Base-by-base conservation (phyloP, 2,797 vertebrate genomes). In the Salarias fasciatus region DNA sequence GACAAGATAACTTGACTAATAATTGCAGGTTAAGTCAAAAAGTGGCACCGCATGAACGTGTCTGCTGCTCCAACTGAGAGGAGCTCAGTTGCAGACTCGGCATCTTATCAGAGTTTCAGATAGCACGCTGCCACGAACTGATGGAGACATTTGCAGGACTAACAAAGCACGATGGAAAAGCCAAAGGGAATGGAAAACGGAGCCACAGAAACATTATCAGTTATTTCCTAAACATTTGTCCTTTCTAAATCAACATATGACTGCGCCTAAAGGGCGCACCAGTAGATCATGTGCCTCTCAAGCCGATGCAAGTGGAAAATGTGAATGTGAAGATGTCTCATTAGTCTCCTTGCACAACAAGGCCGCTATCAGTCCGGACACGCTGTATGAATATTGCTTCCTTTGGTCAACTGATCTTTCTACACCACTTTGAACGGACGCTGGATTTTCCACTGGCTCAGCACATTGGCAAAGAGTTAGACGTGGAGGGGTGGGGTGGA, bases 361-460 rank as follows among this genome's bases (percentile, higher is more conserved):
- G 52, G 55, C 75, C 66, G 51, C 70, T 90, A 89, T 92, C 86
- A 81, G 75, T 47, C 57, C 81, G 82, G 77, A 87, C 75, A 61
- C 24, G 33, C 53, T 57, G 80, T 78, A 79, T 89, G 90, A 92
- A 86, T 88, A 92, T 86, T 88, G 72, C 79, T 88, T 91, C 89
- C 90, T 88, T 59, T 68, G 80, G 88, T 90, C 88, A 87, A 83
- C 66, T 57, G 13, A 83, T 89, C 89, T 88, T 73, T 86, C 72
- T 77, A 36, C 72, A 79, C 72, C 48, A 72, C 74, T 80, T 82
- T 85, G 64, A 77, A 68, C 64, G 43, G 80, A 87, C 75, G 57
- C 73, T 24, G 67, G 54, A 83, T 91, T 93, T 93, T 92, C 93
- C 93, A 93, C 91, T 87, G 79, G 81, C 86, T 92, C 91, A 93